Evolutionary conservation across 2,113 vertebrate species (phyloP), one percentile per base, ranked within the genome.

Genomic region (Takifugu bimaculatus): DNA sequence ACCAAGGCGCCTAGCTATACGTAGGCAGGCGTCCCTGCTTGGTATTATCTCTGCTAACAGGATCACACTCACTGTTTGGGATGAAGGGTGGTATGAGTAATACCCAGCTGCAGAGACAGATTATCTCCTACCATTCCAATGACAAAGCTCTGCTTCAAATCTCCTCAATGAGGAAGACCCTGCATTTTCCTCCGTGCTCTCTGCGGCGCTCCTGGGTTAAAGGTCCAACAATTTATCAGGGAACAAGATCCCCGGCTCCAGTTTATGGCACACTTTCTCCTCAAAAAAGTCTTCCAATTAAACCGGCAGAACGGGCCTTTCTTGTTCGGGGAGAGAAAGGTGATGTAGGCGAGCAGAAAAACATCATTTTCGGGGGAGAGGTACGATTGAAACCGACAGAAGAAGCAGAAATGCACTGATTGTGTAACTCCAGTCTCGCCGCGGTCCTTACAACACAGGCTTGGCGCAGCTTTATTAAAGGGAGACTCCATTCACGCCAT

Each of bases 21-120:
- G 35, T 39, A 39, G 35, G 35, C 58, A 28, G 13, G 1, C 10
- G 51, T 63, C 72, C 73, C 77, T 79, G 63, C 68, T 48, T 49
- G 12, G 66, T 50, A 74, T 80, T 82, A 77, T 79, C 75, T 75
- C 60, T 66, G 67, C 75, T 83, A 78, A 87, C 75, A 77, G 77
- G 78, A 83, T 87, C 77, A 72, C 13, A 28, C 70, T 65, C 62
- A 58, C 81, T 60, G 72, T 78, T 76, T 77, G 62, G 63, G 65
- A 77, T 65, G 79, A 67, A 64, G 72, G 74, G 55, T 57, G 76
- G 63, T 67, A 66, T 79, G 80, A 82, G 75, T 71, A 76, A 81
- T 74, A 77, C 70, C 58, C 69, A 54, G 72, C 65, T 65, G 62
- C 67, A 66, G 44, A 76, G 59, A 57, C 57, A 72, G 76, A 87